These are phyloP conservation scores for Aphidoletes aphidimyza DNA, from an alignment of 2,888 invertebrate genomes.

Conservation along the genomic window DNA sequence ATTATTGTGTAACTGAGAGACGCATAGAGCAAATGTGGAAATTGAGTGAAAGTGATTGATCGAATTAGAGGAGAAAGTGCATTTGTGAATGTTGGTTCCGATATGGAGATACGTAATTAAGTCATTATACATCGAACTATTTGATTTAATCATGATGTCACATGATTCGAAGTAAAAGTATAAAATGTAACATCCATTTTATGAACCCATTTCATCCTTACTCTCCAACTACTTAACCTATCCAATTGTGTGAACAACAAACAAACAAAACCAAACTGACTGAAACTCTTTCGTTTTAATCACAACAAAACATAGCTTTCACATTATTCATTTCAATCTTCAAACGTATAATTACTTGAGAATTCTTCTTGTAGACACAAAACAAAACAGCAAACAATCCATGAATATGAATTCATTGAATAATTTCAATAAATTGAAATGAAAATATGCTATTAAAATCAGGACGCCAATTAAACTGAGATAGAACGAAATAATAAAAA, in stretches of 20 bases:
- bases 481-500: neutral
- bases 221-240: neutral
- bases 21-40: neutral
- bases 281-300: neutral
- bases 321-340: slow-evolving; percentile 2
- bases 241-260: neutral
- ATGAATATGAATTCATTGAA: neutral
- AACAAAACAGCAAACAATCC: neutral
- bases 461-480: neutral
- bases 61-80: too few species aligned
- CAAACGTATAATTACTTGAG: neutral
- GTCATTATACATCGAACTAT: slow-evolving; percentile 6
- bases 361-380: slow-evolving; percentile 14
- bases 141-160: neutral
- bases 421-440: neutral
- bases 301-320: slow-evolving; percentile 5
- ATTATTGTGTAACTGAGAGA: neutral
- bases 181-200: too few species aligned
- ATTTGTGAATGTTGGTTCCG: too few species aligned
- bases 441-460: neutral
- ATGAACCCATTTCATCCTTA: neutral
- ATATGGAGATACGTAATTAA: neutral
- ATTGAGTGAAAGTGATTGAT: neutral
- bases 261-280: too few species aligned
- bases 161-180: too few species aligned